Percentiles rank a stretch among this genome's conserved stretches.
Evolutionary conservation across 2,888 invertebrate species (phyloP).

Genomic region (Acrobasis consociella): DNA sequence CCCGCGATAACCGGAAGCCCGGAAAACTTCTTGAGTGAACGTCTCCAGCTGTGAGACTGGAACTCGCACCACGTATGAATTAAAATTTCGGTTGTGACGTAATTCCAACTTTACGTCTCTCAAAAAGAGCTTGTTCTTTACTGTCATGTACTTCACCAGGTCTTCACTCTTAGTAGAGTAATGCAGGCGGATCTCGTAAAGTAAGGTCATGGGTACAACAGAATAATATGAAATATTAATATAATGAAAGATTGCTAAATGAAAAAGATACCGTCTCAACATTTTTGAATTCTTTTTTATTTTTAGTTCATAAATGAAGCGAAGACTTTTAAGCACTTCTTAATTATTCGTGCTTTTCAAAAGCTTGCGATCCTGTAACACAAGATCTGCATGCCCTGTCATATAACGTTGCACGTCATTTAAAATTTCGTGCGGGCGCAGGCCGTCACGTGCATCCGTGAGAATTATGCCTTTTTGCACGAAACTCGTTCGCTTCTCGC

Average conservation of each 20-base stretch:
- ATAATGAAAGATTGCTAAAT: neutral
- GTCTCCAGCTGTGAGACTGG: no score
- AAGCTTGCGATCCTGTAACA: neutral
- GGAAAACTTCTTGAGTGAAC: no score
- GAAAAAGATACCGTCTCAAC: neutral
- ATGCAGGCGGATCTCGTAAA: no score
- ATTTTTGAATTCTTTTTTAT: neutral
- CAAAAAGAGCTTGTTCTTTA: no score
- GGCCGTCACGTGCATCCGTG: slow-evolving; percentile 21
- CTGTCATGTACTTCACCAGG: no score
- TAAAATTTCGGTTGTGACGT: no score
- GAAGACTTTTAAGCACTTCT: slow-evolving; percentile 8
- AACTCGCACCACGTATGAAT: no score
- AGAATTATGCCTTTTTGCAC: slow-evolving; percentile 17
- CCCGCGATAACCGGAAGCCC: no score
- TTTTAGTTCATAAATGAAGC: neutral
- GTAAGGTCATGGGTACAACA: no score
- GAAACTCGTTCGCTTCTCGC: slow-evolving; percentile 1
- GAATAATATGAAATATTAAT: no score
- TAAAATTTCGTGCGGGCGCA: slow-evolving; percentile 16
- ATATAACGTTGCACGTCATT: slow-evolving; percentile 15
- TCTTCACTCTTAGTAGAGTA: no score
- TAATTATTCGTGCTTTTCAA: slow-evolving; percentile 19
- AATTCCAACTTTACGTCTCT: no score
- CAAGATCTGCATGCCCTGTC: slow-evolving; percentile 21